Evolutionary conservation across 2,888 invertebrate species (phyloP), one percentile per base, ranked within the genome.

Genomic region (Chrysolina oricalcia): DNA sequence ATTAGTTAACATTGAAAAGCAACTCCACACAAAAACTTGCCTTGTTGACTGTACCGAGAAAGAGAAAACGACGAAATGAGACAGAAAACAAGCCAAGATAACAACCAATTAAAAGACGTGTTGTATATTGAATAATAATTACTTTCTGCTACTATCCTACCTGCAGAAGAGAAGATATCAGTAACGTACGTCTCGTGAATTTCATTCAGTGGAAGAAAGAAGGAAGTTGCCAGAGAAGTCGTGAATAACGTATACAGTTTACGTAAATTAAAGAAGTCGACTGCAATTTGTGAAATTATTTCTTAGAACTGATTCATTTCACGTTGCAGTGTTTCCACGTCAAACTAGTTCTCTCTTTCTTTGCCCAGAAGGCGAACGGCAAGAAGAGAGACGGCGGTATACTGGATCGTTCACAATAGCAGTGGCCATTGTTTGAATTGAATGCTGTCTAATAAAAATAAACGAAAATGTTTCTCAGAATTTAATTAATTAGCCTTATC

Each of bases 61-160:
- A 76, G 76, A 79, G 76, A 68, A 75, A 59, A 73, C 71, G 70
- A 64, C 64, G 35, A 70, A 78, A 67, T 70, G 80, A 80, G 78
- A 81, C 77, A 74, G 73, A 75, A 77, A 79, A 78, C 80, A 77
- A 81, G 79, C 78, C 78, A 81, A 87, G 87, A 88, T 88, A 88
- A 87, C 87, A 87, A 87, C 89, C 89, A 89, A 89, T 89, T 89
- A 89, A 89, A 89, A 88, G 88, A 86, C 87, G 87, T 88, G 88
- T 88, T 87, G 88, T 87, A 87, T 88, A 88, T 88, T 88, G 88
- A 88, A 88, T 88, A 88, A 88, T 89, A 89, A 89, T 89, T 88
- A 88, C 86, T 85, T 84, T 82, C 83, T 84, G 86, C 86, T 87
- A 85, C 87, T 84, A 86, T 85, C 86, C 83, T 81, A 70, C 72